Evolutionary conservation across 2,113 vertebrate genomes (phyloP), one percentile per base, ranked within the genome.

Genomic region (Rana temporaria): DNA sequence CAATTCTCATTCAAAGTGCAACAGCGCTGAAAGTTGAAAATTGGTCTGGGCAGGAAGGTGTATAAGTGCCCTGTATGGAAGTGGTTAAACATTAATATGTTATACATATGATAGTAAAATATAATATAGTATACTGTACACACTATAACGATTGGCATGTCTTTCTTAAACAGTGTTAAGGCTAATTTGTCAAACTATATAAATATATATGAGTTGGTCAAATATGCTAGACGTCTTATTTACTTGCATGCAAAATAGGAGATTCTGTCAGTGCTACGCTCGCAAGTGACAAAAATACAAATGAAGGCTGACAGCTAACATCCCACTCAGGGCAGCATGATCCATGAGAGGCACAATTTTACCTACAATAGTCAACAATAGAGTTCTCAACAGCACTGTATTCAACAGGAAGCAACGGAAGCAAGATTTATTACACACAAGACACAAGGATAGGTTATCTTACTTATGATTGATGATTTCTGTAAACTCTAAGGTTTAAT

Each of bases 221-320:
- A 32, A 75, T 57, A 30, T n/a, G 65, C 63, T 18, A 65, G 67
- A 82, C 75, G 63, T 76, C 63, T 82, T 82, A 76, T 76, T 82
- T 82, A 75, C 62, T 82, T 75, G 60, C 62, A 82, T 76, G 63
- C 81, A 82, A 82, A 82, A 64, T 55, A 76, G 53, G 48, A 68
- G 68, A 60, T 67, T 60, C 17, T 60, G 63, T 82, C 72, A 82
- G 34, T 42, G 30, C 63, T 76, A 82, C 68, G 71, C 64, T 76
- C 42, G 18, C 66, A 82, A 82, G 71, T 82, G 81, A 82, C 81
- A 82, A 74, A 59, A 63, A 76, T 82, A 82, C 81, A 82, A 82
- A 82, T 76, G 63, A 82, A 76, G 53, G 26, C 72, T 4, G 72
- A 76, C 71, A 82, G 81, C 64, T 76, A 82, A 82, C 81, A 76